Percentiles rank a stretch among this genome's conserved stretches.
These are phyloP conservation scores for Ptyas mucosa DNA, from an alignment of 2,113 vertebrate species.

Conservation along the genomic window DNA sequence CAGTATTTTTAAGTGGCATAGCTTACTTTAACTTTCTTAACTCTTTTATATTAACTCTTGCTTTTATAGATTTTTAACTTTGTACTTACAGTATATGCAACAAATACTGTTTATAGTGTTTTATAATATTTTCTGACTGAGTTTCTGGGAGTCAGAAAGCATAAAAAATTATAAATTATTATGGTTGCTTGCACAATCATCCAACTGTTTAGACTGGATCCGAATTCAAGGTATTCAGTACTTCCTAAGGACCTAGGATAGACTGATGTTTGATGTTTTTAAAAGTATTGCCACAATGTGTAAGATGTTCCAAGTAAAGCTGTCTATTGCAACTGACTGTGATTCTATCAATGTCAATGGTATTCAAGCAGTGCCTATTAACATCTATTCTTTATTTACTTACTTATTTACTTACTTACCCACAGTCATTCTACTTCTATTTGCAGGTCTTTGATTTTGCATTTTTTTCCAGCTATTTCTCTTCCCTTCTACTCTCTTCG, in stretches of 20 bases:
- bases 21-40: not conserved
- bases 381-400: too few relatives aligned
- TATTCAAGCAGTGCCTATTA: too few relatives aligned
- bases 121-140: not conserved
- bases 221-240: not conserved
- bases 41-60: not conserved
- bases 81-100: not conserved
- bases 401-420: not conserved
- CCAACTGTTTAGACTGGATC: not conserved
- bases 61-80: not conserved
- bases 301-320: too few relatives aligned
- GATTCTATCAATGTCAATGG: too few relatives aligned
- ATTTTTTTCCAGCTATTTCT: too few relatives aligned
- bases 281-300: too few relatives aligned
- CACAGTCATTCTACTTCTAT: too few relatives aligned
- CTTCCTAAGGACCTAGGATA: too few relatives aligned
- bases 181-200: not conserved
- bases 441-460: too few relatives aligned
- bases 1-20: not conserved
- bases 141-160: not conserved
- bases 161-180: not conserved
- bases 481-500: too few relatives aligned
- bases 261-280: too few relatives aligned
- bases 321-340: too few relatives aligned
- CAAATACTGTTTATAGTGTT: not conserved